Evolutionary conservation across 1,140 invertebrate species (phyloP).

Genomic region (Mylabris phalerata): DNA sequence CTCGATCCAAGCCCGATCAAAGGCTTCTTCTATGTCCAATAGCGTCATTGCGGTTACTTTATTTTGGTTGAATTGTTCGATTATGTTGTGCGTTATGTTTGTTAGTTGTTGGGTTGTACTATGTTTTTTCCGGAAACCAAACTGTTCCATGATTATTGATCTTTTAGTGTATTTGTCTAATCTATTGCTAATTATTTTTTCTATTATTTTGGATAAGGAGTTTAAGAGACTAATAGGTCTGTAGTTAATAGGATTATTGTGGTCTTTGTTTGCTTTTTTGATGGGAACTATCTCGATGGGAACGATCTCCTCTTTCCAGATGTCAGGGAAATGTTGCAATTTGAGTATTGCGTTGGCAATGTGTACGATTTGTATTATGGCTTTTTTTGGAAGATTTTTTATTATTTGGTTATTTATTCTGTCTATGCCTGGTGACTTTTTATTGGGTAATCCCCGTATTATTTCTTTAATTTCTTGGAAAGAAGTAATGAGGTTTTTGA

Average conservation of each 20-base stretch:
- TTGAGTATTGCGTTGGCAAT: background rate
- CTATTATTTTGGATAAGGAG: background rate
- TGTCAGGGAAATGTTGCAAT: background rate
- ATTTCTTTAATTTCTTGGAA: background rate
- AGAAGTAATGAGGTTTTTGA: background rate
- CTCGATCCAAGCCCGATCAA: background rate
- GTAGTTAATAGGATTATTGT: background rate
- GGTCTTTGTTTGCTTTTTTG: background rate
- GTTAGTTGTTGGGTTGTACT: constrained; percentile 38
- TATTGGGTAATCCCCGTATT: background rate
- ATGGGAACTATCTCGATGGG: too few relatives aligned
- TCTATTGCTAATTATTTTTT: constrained; percentile 6
- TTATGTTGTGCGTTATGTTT: constrained; percentile 35
- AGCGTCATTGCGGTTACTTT: constrained; percentile 22
- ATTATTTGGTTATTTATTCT: background rate
- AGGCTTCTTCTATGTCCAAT: constrained; percentile 21
- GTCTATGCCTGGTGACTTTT: background rate
- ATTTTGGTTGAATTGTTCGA: constrained; percentile 29
- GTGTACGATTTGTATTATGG: background rate
- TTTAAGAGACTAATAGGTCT: background rate
- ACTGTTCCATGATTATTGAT: constrained; percentile 23
- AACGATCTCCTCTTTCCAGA: background rate
- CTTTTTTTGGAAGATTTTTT: background rate
- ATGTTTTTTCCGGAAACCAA: constrained; percentile 38
- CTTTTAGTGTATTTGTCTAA: background rate